phyloP scores from a whole-genome alignment of 2,797 vertebrate genomes.

The Phylloscopus collybita region DNA sequence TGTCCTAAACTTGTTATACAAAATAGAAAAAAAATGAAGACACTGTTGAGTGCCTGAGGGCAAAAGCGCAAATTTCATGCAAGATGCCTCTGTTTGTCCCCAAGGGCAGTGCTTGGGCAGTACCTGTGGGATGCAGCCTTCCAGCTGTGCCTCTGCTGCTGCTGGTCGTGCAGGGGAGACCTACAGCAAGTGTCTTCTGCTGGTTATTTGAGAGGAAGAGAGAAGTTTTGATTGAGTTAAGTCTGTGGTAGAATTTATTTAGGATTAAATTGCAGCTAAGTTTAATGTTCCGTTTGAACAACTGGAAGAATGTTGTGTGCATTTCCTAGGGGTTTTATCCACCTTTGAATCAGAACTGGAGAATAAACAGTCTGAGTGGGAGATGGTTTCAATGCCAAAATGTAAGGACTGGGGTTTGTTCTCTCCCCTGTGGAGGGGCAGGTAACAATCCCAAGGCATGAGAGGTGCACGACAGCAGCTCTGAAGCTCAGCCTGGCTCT shows the following conservation, averaged over 20 bases:
- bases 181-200: neutral
- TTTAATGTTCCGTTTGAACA: neutral
- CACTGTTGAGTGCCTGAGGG: neutral
- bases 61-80: neutral
- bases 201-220: neutral
- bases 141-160: neutral
- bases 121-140: neutral
- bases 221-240: neutral
- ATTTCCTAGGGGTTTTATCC: neutral
- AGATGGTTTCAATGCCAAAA: neutral
- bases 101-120: neutral
- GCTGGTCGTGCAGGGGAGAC: neutral
- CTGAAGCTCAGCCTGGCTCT: neutral
- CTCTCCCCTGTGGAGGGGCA: neutral
- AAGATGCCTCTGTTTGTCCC: neutral
- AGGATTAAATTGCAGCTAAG: neutral
- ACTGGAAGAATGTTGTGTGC: rapidly evolving
- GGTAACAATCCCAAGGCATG: neutral
- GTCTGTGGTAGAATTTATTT: neutral
- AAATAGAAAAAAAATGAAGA: neutral
- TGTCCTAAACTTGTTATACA: neutral
- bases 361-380: neutral
- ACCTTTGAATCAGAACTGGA: neutral
- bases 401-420: neutral
- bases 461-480: neutral